Base-by-base conservation (phyloP, 1,140 invertebrate species). In the Lepidurus couesii region DNA sequence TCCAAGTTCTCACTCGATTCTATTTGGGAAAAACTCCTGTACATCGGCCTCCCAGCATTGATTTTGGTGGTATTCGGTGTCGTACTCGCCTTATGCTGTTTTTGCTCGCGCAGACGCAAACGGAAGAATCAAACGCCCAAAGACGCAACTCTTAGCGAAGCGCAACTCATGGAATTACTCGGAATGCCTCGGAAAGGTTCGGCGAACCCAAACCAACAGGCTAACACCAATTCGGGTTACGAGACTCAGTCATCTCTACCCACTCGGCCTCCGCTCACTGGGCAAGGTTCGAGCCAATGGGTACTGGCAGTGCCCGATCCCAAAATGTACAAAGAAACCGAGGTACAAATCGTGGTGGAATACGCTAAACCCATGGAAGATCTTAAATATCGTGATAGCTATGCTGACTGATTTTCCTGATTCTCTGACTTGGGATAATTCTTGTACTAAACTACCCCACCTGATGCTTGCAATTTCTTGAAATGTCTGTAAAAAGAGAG, bases 311-410 rank as follows among this genome's bases (percentile, higher is more conserved):
- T 93, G 80, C 92, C 92, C 0, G 92, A 93, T 1, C 16, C 53
- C 13, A 89, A 91, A 82, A 90, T 92, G 13, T 95, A 95, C 84
- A 88, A 90, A 82, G 92, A 94, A 85, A 94, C 92, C 4, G 92
- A 94, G 84, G 89, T 94, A 82, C 91, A 93, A 84, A 91, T 93
- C 81, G 90, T 93, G 83, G 90, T 93, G 75, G 92, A 94, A 86
- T 90, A 90, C 82, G 90, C 92, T 10, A 91, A 93, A 83, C 89
- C 93, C 34, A 86, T 94, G 13, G 65, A 76, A 2, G 77, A 47
- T 42, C 7, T 8, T 21, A 65, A 10, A 16, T 65, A 65, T 65
- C 53, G 53, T 65, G 53, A 65, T 21, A 65, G 53, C 21, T 65
- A 9, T 16, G 21, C 53, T 65, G 53, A 65, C 7, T 65, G 13